Evolutionary conservation across 2,888 invertebrate species (phyloP), one percentile per base, ranked within the genome.

Genomic region (Orchesella flavescens): DNA sequence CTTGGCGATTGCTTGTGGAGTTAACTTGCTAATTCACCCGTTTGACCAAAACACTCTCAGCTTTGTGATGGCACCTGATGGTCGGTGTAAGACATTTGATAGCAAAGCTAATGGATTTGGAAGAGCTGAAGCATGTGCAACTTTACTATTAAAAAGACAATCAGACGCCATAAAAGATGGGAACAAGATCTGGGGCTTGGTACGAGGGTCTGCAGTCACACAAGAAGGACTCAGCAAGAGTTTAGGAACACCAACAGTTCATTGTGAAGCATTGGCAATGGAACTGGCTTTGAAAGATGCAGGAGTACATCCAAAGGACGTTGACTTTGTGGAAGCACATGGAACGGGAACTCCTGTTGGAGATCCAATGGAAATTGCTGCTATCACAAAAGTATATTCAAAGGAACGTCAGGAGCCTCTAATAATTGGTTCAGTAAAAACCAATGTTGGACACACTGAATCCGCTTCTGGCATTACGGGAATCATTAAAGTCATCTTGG

Each of bases 141-240:
- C 63, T 12, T 34, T 86, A 5, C 34, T 86, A 13, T 43, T 86
- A n/a, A 86, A 86, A 53, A 44, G 85, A 57, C 71, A 53, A 44
- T 46, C 80, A 1, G 82, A 77, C n/a, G 85, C 86, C 2, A 23
- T 84, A 0, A 63, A 55, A 15, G 79, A 84, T 43, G 80, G 77
- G 1, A 74, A 85, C 46, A 63, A 44, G 7, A 78, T 85, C 63
- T 63, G 72, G 55, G 78, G 78, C 7, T n/a, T 83, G 13, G 61
- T 83, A 49, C 75, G 87, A 17, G 88, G 87, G 0, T 88, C 89
- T 0, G 89, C 88, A n/a, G 87, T 89, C 9, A 89, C 89, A 73
- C 89, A 90, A 79, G 89, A 90, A 53, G 90, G 90, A 3, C 68
- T 87, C 23, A 88, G 89, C 34, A 88, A 86, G 15, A 89, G 89